Evolutionary conservation across 2,888 invertebrate genomes (phyloP).

Genomic region (Phrixothrix hirtus): DNA sequence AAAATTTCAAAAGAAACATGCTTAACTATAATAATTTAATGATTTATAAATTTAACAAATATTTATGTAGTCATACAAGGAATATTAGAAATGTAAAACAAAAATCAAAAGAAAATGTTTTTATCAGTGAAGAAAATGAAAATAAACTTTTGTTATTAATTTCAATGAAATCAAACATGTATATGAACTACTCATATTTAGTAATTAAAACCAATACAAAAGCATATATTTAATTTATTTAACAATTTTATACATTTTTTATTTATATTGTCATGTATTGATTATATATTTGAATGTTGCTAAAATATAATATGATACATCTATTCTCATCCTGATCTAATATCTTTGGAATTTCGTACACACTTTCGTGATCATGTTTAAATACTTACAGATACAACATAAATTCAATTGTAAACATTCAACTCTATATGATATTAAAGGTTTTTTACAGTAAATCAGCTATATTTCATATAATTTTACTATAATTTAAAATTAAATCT

Average conservation of each 20-base stretch:
- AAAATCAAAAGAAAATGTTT: neutral
- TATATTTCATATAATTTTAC: too few relatives aligned
- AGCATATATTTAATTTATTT: slow-evolving; percentile 50
- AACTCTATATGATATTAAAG: too few relatives aligned
- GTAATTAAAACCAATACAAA: slow-evolving; percentile 43
- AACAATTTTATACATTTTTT: slow-evolving; percentile 46
- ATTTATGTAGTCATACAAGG: too few relatives aligned
- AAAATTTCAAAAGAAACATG: too few relatives aligned
- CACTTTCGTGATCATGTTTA: slow-evolving; percentile 6
- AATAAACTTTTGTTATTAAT: too few relatives aligned
- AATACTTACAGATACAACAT: slow-evolving; percentile 27
- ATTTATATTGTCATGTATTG: slow-evolving; percentile 54
- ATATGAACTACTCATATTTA: too few relatives aligned
- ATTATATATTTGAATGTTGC: slow-evolving; percentile 44
- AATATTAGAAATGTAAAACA: neutral
- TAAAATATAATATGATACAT: slow-evolving; percentile 37
- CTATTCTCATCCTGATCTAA: slow-evolving; percentile 23
- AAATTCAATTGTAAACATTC: slow-evolving; percentile 15
- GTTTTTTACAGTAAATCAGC: too few relatives aligned
- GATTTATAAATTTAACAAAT: too few relatives aligned
- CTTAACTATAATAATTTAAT: too few relatives aligned
- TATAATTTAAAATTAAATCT: too few relatives aligned
- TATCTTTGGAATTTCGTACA: slow-evolving; percentile 28
- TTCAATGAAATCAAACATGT: too few relatives aligned
- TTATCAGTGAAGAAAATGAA: too few relatives aligned